A percentile compares a stretch with the other conserved stretches of the same genome.
phyloP scores from a whole-genome alignment of 2,113 vertebrate species.

The Donacobius atricapilla region DNA sequence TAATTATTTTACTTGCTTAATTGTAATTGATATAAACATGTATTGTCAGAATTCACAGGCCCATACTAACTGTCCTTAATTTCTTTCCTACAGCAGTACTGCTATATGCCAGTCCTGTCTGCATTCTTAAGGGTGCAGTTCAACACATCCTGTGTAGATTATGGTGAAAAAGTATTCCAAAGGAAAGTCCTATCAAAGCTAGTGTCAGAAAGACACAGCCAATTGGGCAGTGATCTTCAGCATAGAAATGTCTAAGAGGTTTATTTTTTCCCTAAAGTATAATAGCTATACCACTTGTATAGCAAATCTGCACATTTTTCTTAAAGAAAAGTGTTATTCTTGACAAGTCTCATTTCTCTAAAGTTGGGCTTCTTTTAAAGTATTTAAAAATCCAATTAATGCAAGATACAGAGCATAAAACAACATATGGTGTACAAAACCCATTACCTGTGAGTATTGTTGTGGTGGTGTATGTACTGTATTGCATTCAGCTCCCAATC shows the following conservation, averaged over 20 bases:
- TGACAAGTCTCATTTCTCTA: conserved; percentile 65
- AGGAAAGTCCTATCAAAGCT: conserved; percentile 87
- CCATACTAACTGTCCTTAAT: conserved; percentile 99
- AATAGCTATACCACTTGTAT: conserved; percentile 73
- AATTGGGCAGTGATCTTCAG: conserved; percentile 85
- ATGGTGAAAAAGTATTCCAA: conserved; percentile 95
- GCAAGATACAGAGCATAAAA: conserved; percentile 72
- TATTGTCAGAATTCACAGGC: conserved; percentile 95
- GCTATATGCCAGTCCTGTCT: conserved; percentile 99
- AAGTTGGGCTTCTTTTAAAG: conserved; percentile 78
- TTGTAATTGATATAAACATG: conserved; percentile 96
- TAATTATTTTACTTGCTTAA: conserved; percentile 93
- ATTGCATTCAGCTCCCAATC: conserved; percentile 68
- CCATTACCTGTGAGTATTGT: conserved; percentile 73
- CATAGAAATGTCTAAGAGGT: conserved; percentile 77
- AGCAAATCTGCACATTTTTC: conserved; percentile 70
- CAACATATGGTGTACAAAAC: conserved; percentile 69
- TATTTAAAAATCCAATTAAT: conserved; percentile 54
- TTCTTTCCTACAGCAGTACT: conserved; percentile 99
- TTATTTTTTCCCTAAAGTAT: conserved; percentile 65
- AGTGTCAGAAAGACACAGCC: conserved; percentile 87
- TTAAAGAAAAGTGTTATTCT: conserved; percentile 67
- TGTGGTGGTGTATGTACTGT: conserved; percentile 69
- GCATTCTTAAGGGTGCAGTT: conserved; percentile 99
- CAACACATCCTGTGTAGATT: conserved; percentile 99